These are phyloP conservation scores for Phacellophora camtschatica DNA, from an alignment of 30 jellyfish, hydroid and myxozoan genomes.

Conservation along the genomic window DNA sequence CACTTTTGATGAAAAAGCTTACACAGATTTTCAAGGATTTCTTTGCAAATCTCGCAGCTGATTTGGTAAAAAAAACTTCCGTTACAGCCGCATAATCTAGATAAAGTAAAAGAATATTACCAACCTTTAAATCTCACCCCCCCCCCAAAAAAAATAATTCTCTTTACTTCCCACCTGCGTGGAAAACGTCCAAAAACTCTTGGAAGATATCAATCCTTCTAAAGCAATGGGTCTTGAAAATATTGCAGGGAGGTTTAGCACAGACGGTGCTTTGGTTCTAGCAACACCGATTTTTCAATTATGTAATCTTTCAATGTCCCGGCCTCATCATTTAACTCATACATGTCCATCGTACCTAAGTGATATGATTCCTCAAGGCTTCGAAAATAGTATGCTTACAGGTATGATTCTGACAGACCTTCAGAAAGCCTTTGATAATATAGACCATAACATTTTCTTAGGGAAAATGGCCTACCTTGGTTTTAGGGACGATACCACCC, in stretches of 20 bases:
- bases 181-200: neutral
- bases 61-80: neutral
- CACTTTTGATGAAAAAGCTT: neutral
- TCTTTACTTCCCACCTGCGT: neutral
- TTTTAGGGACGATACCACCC: neutral
- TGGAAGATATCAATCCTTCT: neutral
- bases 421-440: too few species aligned
- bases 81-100: neutral
- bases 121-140: neutral
- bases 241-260: neutral
- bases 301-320: too few species aligned
- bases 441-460: neutral
- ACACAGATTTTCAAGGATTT: neutral
- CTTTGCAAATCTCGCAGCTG: conserved; percentile 4
- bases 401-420: too few species aligned
- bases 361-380: too few species aligned
- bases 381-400: too few species aligned
- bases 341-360: too few species aligned
- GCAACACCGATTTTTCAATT: too few species aligned
- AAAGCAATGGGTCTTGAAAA: neutral
- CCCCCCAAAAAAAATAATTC: too few species aligned
- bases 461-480: neutral
- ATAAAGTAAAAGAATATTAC: neutral
- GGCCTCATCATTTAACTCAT: too few species aligned
- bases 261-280: too few species aligned